Base-by-base conservation (phyloP, 2,888 invertebrate genomes). In the Salpingus planirostris region DNA sequence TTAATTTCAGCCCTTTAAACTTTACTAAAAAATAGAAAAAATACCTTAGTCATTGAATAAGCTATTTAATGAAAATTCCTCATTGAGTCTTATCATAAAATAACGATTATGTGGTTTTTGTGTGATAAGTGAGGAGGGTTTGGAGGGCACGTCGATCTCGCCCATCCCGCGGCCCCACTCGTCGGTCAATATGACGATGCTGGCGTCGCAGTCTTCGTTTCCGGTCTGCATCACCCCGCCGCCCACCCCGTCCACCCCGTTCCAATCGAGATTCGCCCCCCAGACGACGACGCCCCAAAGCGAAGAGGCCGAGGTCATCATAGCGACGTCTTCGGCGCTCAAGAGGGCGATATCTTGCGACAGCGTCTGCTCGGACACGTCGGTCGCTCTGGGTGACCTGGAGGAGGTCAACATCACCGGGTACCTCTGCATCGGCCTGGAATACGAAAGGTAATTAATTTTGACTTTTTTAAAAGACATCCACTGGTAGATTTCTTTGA, bases 371-470 rank as follows among this genome's bases (percentile, higher is more conserved):
- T 85, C 85, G 1, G 85, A 86, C 49, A 81, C 83, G 1, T 83
- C 83, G 1, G 77, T 84, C 1, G 71, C 74, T 12, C 67, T 81
- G 13, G 76, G 75, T 27, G 80, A 83, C 52, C 67, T 82, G 25
- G 80, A 82, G 47, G 76, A 76, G 51, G 72, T 79, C 5, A 78
- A 79, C 40, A 67, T 78, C 34, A 81, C 82, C 1, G 86, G 86
- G 3, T 78, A 82, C 57, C 63, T 87, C 4, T 83, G 84, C 59
- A 71, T 86, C 40, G 82, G 81, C 6, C 65, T 87, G 29, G 80
- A 86, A 56, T 81, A 80, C 54, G 85, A 86, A 60, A 79, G 77
- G 80, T 85, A 62, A n/a, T n/a, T n/a, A n/a, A n/a, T n/a, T n/a
- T n/a, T n/a, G n/a, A n/a, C n/a, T n/a, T n/a, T n/a, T n/a, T n/a